Evolutionary conservation across 2,888 invertebrate genomes (phyloP), one percentile per base, ranked within the genome.

Genomic region (Drosophila hawaiiensis): DNA sequence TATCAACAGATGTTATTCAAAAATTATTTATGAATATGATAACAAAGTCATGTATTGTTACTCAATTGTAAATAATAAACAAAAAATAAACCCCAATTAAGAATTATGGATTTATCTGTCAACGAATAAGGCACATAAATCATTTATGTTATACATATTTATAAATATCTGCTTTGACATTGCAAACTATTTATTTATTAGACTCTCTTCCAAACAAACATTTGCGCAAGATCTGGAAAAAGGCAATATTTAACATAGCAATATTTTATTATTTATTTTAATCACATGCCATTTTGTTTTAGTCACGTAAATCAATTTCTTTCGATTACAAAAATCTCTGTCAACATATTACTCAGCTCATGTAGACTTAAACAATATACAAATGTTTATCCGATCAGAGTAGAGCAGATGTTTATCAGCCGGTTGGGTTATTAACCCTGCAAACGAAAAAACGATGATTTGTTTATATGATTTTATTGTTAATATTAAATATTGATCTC

Each of bases 11-110:
- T 58, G 39, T 39, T 47, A n/a, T 19, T n/a, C 53, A 25, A 43
- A 31, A 66, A 37, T 31, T 2, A 37, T 55, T 58, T 12, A 19
- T 52, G 7, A 25, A 52, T 33, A 41, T 55, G 58, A 49, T 65
- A 65, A 78, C 68, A 73, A 52, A 54, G 68, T 16, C 33, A 31
- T 22, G 33, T 31, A 50, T 73, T 77, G 73, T 76, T 59, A 7
- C 43, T 12, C 35, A 47, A 62, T 28, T 29, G 62, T 33, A 55
- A 61, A 77, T 52, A 49, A n/a, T 28, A 39, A 22, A 0, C 4
- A 52, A 7, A 41, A 47, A 28, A 35, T 2, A 54, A 43, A 16
- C 19, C 28, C 28, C 7, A 14, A 41, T 31, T 29, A 28, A 41
- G 4, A 52, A 33, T 28, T 66, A n/a, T 52, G 22, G 43, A 55